Base-by-base conservation (phyloP, 2,113 vertebrate genomes). In the Catagonus wagneri region DNA sequence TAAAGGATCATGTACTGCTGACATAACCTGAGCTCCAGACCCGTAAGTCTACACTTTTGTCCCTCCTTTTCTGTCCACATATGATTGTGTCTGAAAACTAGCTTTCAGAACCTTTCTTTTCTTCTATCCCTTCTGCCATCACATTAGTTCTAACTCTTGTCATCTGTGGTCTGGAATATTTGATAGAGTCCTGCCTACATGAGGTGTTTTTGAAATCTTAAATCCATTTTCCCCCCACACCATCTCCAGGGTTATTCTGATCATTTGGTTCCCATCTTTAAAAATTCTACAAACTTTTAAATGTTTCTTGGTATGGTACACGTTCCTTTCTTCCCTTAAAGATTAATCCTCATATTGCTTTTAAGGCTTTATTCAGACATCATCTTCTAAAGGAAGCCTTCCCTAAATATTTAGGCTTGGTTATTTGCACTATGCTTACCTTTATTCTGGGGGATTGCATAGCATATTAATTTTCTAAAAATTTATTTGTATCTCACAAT, bases 171-270 rank as follows among this genome's bases (percentile, higher is more conserved):
- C 69, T 93, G 36, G 36, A 83, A 27, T 75, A 63, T 36, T 75
- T 78, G 92, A 52, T 86, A 87, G 39, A 85, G 11, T 39, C 22
- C 44, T 61, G 61, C 23, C 65, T 10, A 89, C 20, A 91, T 36
- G 29, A 87, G 10, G 16, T 93, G 44, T 71, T 87, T 95, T 88
- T 90, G 65, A 95, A 90, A 76, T 88, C 25, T 83, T 56, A 90
- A 86, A 39, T 61, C 27, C 3, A 78, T 34, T 61, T 39, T 17
- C 0, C n/a, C 25, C 17, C 20, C 34, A 81, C 22, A 74, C 44
- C 76, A 44, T 68, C 19, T 85, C n/a, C 17, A 89, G 79, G 80
- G 44, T 79, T 93, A 93, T 81, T 90, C 50, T 78, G 68, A 93
- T 92, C 3, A 79, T 84, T 66, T 87, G 72, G 56, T 25, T 79